Conservation (phyloP, 1,140 invertebrate genomes). For the Drosophila tsacasi region DNA sequence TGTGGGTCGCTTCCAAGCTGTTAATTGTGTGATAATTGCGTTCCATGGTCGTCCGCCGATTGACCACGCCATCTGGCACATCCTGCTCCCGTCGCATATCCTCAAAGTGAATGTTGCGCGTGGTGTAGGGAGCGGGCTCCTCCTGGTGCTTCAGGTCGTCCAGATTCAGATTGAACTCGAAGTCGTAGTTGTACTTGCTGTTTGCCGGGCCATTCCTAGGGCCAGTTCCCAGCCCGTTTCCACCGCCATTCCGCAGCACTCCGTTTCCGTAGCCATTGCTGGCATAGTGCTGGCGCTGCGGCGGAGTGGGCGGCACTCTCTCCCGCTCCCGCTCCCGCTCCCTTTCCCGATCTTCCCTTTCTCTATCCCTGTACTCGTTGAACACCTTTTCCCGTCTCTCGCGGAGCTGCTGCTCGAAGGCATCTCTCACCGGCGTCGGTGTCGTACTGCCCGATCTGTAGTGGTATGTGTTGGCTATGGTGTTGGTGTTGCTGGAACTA, state of each 20-base stretch:
- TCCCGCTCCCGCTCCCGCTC: constrained; percentile 16
- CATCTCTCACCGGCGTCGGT: constrained; percentile 61
- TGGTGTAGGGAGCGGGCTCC: constrained; percentile 61
- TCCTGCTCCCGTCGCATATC: constrained; percentile 55
- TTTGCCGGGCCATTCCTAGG: constrained; percentile 29
- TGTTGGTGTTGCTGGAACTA: constrained; percentile 43
- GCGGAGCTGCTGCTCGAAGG: constrained; percentile 81
- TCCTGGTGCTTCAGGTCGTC: constrained; percentile 55
- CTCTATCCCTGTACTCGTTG: constrained; percentile 62
- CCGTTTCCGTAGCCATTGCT: constrained; percentile 39
- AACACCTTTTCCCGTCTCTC: constrained; percentile 83
- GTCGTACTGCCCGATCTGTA: constrained; percentile 62
- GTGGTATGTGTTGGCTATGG: constrained; percentile 82
- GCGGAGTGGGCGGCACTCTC: constrained; percentile 65
- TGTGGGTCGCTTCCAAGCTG: constrained; percentile 46
- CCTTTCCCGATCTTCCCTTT: constrained; percentile 37
- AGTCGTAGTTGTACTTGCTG: constrained; percentile 77
- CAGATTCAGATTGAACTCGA: constrained; percentile 78
- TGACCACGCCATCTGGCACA: constrained; percentile 70
- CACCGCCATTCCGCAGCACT: constrained; percentile 17
- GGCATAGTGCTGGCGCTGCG: constrained; percentile 52
- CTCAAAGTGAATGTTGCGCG: constrained; percentile 62
- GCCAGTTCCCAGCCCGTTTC: constrained; percentile 10
- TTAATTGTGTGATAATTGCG: constrained; percentile 85
- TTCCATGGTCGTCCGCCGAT: constrained; percentile 68